Conservation (phyloP, 2,888 invertebrate genomes). For the Thalpophila matura region DNA sequence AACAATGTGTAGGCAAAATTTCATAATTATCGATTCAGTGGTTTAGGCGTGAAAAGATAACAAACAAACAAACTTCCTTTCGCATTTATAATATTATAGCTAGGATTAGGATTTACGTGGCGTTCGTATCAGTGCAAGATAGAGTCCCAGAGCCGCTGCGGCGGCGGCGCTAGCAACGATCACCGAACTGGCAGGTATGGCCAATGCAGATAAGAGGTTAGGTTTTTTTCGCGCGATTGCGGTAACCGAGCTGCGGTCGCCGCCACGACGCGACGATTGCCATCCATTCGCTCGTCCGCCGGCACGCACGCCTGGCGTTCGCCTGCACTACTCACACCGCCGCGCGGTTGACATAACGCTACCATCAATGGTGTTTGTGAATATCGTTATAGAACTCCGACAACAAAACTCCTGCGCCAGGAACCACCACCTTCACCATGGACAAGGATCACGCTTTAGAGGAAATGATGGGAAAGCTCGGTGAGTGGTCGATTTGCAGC, state of each 20-base stretch:
- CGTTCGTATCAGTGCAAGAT: slow-evolving; percentile 15
- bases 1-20: too few species aligned
- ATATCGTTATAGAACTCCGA: slow-evolving; percentile 73
- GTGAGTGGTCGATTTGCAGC: slow-evolving; percentile 79
- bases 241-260: slow-evolving; percentile 77
- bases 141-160: slow-evolving; percentile 14
- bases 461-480: slow-evolving; percentile 92
- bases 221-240: slow-evolving; percentile 84
- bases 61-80: too few species aligned
- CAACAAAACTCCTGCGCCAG: slow-evolving; percentile 59
- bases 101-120: too few species aligned
- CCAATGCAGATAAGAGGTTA: slow-evolving; percentile 83
- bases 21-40: too few species aligned
- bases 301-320: slow-evolving; percentile 83
- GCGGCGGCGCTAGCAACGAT: slow-evolving; percentile 38
- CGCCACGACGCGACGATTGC: slow-evolving; percentile 75
- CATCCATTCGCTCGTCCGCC: slow-evolving; percentile 86
- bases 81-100: too few species aligned
- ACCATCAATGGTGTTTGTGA: slow-evolving; percentile 85
- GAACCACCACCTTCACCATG: slow-evolving; percentile 78
- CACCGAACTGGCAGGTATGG: slow-evolving; percentile 69
- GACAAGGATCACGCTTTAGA: slow-evolving; percentile 92
- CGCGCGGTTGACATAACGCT: slow-evolving; percentile 62
- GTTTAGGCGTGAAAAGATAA: too few species aligned
- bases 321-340: slow-evolving; percentile 70